Conservation (phyloP, 1,140 invertebrate species). For the Amphibalanus amphitrite region DNA sequence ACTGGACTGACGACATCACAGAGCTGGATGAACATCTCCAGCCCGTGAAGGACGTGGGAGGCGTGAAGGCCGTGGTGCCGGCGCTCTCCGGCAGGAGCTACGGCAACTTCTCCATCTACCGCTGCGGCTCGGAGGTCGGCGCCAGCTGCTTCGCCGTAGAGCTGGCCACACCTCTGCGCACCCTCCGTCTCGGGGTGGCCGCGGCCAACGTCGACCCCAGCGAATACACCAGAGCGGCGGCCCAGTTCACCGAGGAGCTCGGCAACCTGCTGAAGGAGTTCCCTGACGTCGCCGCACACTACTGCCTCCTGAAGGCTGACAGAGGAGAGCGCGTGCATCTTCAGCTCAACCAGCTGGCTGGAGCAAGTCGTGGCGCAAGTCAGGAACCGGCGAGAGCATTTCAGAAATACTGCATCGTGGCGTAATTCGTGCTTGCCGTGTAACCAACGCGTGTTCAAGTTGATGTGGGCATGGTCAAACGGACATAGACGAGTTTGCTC, state of each 20-base stretch:
- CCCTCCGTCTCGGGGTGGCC: neutral
- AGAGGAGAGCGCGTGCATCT: constrained; percentile 37
- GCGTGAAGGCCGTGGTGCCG: neutral
- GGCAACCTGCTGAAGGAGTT: neutral
- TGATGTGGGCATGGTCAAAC: too few relatives aligned
- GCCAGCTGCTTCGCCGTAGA: neutral
- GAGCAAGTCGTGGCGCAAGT: too few relatives aligned
- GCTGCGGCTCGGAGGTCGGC: too few relatives aligned
- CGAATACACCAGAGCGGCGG: neutral
- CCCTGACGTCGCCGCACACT: neutral
- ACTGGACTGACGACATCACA: neutral
- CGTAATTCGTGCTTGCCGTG: too few relatives aligned
- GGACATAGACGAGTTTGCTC: too few relatives aligned
- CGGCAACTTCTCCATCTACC: neutral
- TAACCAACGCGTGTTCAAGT: too few relatives aligned
- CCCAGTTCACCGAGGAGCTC: neutral
- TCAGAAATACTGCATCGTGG: too few relatives aligned
- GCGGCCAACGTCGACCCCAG: neutral
- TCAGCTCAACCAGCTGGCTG: neutral
- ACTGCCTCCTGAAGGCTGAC: neutral
- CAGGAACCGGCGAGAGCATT: too few relatives aligned
- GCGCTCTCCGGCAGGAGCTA: neutral
- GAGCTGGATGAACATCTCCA: neutral
- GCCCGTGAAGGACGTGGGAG: neutral
- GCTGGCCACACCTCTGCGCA: neutral